Conservation (phyloP, 2,113 vertebrate species). For the Dascyllus trimaculatus region DNA sequence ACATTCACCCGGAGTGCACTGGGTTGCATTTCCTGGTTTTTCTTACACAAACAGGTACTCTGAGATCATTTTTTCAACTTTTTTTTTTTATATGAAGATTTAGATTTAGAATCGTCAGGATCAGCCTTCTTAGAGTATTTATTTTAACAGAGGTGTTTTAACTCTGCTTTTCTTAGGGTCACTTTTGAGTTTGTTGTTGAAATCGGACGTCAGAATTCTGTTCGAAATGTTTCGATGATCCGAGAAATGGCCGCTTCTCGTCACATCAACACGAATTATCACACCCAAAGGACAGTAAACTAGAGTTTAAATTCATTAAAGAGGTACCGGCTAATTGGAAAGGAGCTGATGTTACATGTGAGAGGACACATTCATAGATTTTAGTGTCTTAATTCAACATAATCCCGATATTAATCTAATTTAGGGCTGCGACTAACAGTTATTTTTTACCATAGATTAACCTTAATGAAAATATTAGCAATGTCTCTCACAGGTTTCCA, state of each 20-base stretch:
- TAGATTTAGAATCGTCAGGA: conserved; percentile 37
- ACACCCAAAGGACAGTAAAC: neutral
- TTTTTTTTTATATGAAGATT: conserved; percentile 36
- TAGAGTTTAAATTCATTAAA: neutral
- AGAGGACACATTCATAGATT: conserved; percentile 14
- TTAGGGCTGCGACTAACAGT: neutral
- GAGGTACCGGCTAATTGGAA: conserved; percentile 42
- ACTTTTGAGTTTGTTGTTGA: conserved; percentile 8
- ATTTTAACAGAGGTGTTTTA: conserved; percentile 59
- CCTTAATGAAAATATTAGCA: neutral
- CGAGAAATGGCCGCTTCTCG: neutral
- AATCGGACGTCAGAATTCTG: conserved; percentile 5
- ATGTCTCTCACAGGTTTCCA: neutral
- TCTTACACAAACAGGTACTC: conserved; percentile 28
- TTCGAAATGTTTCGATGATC: neutral
- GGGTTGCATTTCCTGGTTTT: conserved; percentile 17
- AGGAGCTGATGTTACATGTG: neutral
- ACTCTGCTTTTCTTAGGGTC: conserved; percentile 44
- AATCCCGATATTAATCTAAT: conserved; percentile 4
- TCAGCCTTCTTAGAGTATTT: conserved; percentile 51
- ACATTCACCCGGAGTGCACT: conserved; percentile 21
- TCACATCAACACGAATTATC: neutral
- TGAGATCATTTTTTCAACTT: conserved; percentile 15
- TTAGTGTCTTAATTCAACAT: conserved; percentile 23
- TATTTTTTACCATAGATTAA: conserved; percentile 2